A percentile compares a stretch with the other conserved stretches of the same genome.
Evolutionary conservation across 2,888 invertebrate genomes (phyloP).

Genomic region (Pachydiplax longipennis): DNA sequence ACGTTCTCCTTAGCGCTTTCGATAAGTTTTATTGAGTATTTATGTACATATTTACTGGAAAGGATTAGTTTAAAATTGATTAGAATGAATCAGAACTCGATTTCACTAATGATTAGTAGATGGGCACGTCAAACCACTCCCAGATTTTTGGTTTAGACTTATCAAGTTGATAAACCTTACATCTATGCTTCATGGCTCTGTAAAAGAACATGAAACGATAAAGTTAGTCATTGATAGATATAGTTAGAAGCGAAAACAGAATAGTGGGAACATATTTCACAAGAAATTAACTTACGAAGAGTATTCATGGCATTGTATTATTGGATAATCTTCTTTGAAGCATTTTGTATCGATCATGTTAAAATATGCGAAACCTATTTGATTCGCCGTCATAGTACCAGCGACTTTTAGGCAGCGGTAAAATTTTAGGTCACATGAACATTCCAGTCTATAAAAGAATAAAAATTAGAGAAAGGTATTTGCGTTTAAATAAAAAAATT

Average conservation of each 20-base stretch:
- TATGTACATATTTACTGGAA: no score
- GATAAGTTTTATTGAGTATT: no score
- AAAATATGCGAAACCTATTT: slow-evolving; percentile 76
- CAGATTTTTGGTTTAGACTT: slow-evolving; percentile 57
- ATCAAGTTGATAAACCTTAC: slow-evolving; percentile 63
- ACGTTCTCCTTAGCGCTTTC: no score
- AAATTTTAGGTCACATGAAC: slow-evolving; percentile 70
- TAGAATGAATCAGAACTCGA: no score
- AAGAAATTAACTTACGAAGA: slow-evolving; percentile 56
- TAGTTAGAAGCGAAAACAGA: no score
- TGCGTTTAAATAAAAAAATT: no score
- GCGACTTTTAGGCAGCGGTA: slow-evolving; percentile 70
- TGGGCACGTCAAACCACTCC: slow-evolving; percentile 68
- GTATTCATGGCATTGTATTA: slow-evolving; percentile 61
- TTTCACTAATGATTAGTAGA: slow-evolving; percentile 56
- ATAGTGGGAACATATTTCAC: no score
- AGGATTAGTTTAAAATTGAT: no score
- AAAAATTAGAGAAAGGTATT: no score
- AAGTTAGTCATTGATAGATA: neutral
- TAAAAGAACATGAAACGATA: neutral
- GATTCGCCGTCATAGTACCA: slow-evolving; percentile 64
- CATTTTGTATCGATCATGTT: slow-evolving; percentile 76
- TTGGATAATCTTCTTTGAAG: slow-evolving; percentile 68
- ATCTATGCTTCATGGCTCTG: slow-evolving; percentile 57
- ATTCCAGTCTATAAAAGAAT: no score